A percentile compares a stretch with the other conserved stretches of the same genome.
Conservation (phyloP, 2,888 invertebrate species). For the Platycheirus albimanus region DNA sequence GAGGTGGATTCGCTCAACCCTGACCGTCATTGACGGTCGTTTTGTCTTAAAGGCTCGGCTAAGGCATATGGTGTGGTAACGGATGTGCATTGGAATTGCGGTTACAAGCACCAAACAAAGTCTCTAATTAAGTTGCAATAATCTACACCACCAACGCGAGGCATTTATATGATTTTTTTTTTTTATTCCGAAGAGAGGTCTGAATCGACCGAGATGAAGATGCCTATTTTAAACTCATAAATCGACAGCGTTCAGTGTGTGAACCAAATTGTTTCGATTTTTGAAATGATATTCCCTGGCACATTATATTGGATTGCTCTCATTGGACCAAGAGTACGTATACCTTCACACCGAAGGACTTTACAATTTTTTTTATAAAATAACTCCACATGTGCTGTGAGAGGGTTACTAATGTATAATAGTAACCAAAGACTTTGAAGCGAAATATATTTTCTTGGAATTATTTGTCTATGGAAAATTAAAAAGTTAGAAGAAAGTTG, state of each 20-base stretch:
- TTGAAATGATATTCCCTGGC: slow-evolving; percentile 29
- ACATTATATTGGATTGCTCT: background rate
- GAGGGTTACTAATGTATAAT: no score
- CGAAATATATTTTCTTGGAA: no score
- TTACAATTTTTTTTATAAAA: no score
- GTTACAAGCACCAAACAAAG: slow-evolving; percentile 61
- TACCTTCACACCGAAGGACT: slow-evolving; percentile 10
- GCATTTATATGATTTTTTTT: slow-evolving; percentile 15
- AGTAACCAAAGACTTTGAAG: no score
- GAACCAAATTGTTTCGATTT: slow-evolving; percentile 13
- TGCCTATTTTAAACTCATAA: slow-evolving; percentile 60
- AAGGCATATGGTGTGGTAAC: slow-evolving; percentile 22
- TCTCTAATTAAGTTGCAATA: slow-evolving; percentile 74
- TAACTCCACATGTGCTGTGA: no score
- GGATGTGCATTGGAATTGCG: slow-evolving; percentile 37
- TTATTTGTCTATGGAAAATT: no score
- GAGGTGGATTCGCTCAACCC: slow-evolving; percentile 61
- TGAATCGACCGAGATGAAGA: slow-evolving; percentile 26
- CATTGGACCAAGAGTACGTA: background rate
- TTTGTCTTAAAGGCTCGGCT: slow-evolving; percentile 66
- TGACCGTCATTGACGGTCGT: slow-evolving; percentile 58
- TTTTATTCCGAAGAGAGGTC: slow-evolving; percentile 11
- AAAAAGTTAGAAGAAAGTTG: no score
- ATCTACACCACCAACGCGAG: slow-evolving; percentile 72
- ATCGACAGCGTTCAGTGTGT: slow-evolving; percentile 40